A percentile compares a stretch with the other conserved stretches of the same genome.
Evolutionary conservation across 2,888 invertebrate genomes (phyloP).

Genomic region (Caenorhabditis doughertyi): DNA sequence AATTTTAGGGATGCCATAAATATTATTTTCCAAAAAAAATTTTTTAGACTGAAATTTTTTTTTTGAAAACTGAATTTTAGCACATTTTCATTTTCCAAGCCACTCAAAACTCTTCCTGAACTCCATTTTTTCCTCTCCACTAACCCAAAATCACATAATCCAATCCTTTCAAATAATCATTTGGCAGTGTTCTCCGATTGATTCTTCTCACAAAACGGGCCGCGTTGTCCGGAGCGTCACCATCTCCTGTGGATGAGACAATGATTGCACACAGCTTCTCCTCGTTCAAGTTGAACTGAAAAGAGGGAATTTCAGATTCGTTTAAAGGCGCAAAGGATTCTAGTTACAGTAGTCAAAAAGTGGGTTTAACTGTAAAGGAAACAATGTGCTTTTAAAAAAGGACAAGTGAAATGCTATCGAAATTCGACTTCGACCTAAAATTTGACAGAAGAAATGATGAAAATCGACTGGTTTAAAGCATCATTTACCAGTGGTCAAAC

Average conservation of each 20-base stretch:
- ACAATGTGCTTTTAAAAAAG: no score
- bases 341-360: no score
- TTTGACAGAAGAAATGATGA: no score
- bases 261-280: slow-evolving; percentile 84
- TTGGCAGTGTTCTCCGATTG: slow-evolving; percentile 83
- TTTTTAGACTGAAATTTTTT: slow-evolving; percentile 1
- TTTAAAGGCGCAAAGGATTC: no score
- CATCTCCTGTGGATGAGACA: slow-evolving; percentile 86
- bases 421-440: no score
- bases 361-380: no score
- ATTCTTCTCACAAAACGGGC: slow-evolving; percentile 85
- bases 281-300: slow-evolving; percentile 80
- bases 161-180: slow-evolving; percentile 83
- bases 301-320: no score
- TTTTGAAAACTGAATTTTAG: no score
- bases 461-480: no score
- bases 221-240: slow-evolving; percentile 86
- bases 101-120: neutral
- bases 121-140: neutral
- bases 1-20: neutral
- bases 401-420: no score
- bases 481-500: no score
- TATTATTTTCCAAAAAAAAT: no score
- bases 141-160: slow-evolving; percentile 85
- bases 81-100: neutral